These are phyloP conservation scores for Rhodophaea formosa DNA, from an alignment of 2,888 invertebrate genomes.

Conservation along the genomic window DNA sequence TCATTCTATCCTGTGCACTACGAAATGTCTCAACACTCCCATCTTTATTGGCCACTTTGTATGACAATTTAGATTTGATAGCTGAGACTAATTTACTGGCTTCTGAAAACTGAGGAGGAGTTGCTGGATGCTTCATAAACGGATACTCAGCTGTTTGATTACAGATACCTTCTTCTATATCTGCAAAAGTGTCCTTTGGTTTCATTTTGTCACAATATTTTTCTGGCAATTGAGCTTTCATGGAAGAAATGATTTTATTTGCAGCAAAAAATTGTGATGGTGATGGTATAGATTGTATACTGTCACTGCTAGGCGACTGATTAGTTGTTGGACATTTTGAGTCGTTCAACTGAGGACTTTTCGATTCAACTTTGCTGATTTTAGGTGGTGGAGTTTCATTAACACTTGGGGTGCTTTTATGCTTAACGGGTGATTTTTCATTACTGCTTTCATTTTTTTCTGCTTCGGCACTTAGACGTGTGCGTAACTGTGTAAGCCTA, in stretches of 20 bases:
- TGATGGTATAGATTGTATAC: constrained; percentile 57
- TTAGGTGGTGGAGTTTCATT: constrained; percentile 40
- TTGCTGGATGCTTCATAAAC: constrained; percentile 66
- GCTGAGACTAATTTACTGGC: constrained; percentile 70
- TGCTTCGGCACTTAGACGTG: constrained; percentile 47
- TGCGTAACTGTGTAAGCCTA: constrained; percentile 52
- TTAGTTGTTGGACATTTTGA: constrained; percentile 41
- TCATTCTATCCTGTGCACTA: constrained; percentile 59
- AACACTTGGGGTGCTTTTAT: constrained; percentile 40
- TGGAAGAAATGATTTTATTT: constrained; percentile 71
- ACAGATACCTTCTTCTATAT: constrained; percentile 69
- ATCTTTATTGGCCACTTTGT: constrained; percentile 51
- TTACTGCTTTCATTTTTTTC: constrained; percentile 38
- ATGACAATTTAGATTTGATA: constrained; percentile 67
- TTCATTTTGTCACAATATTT: constrained; percentile 56
- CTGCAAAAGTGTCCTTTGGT: constrained; percentile 68
- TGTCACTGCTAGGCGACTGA: constrained; percentile 64
- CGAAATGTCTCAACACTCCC: constrained; percentile 36
- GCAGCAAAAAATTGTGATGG: constrained; percentile 73
- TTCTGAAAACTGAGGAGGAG: constrained; percentile 73
- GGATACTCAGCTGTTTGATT: constrained; percentile 69
- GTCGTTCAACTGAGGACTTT: constrained; percentile 52
- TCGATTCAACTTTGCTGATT: constrained; percentile 34
- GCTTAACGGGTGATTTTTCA: constrained; percentile 37
- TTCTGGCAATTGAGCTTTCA: constrained; percentile 73